Evolutionary conservation across 2,113 vertebrate genomes (phyloP).

Genomic region (Neotoma lepida): DNA sequence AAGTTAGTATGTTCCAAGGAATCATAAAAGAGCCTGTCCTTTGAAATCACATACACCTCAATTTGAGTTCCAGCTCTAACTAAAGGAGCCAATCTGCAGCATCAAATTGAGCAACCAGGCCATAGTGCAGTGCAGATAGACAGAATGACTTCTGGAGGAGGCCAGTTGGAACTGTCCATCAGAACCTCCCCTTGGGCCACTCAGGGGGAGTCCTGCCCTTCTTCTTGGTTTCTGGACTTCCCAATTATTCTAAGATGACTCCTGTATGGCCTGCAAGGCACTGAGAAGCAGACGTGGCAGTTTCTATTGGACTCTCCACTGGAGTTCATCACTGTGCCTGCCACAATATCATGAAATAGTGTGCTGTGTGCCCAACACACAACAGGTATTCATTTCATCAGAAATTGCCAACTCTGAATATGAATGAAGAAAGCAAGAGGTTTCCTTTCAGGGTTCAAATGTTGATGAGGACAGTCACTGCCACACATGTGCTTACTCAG

Average conservation of each 20-base stretch:
- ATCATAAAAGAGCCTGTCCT: background rate
- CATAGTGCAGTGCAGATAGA: background rate
- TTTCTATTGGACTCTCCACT: background rate
- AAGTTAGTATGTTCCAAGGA: background rate
- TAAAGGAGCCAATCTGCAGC: background rate
- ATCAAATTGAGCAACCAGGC: background rate
- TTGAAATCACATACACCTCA: background rate
- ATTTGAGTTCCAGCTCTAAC: background rate
- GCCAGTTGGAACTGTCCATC: background rate
- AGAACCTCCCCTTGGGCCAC: background rate
- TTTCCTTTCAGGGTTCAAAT: background rate
- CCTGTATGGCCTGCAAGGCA: background rate
- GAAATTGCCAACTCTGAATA: background rate
- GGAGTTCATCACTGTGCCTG: background rate
- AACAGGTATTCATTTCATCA: background rate
- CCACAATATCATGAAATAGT: too few relatives aligned
- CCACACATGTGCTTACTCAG: background rate
- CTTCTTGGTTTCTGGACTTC: background rate
- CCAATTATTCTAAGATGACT: background rate
- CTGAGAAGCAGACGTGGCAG: background rate
- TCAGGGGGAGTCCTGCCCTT: background rate
- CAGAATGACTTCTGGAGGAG: background rate
- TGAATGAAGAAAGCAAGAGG: background rate
- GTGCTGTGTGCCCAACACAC: background rate
- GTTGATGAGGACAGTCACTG: too few relatives aligned